These are phyloP conservation scores for Helicoverpa assulta DNA, from an alignment of 2,888 invertebrate species.

Conservation along the genomic window DNA sequence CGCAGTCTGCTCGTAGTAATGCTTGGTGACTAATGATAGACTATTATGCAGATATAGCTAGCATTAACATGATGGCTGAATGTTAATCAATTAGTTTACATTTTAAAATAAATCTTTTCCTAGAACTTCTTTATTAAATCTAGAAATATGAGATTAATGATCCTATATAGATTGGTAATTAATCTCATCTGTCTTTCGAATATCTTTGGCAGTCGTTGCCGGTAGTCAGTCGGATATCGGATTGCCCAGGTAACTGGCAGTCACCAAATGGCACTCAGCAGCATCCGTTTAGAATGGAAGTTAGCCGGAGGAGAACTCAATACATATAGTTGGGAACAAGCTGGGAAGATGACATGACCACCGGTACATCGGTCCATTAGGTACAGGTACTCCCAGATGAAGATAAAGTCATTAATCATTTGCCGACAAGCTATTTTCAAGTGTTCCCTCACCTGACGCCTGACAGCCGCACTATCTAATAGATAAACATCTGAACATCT, in stretches of 20 bases:
- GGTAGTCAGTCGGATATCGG: no score
- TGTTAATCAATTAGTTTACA: not conserved
- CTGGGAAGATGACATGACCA: no score
- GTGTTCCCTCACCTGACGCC: constrained; percentile 13
- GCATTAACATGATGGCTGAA: constrained; percentile 2
- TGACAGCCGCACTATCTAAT: constrained; percentile 25
- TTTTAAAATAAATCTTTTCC: not conserved
- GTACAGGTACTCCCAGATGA: constrained; percentile 25
- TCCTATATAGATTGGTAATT: no score
- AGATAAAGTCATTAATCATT: constrained; percentile 37
- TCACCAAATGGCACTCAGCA: no score
- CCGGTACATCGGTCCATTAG: no score
- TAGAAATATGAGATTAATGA: not conserved
- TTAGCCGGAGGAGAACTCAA: no score
- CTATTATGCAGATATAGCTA: constrained; percentile 17
- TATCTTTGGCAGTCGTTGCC: no score
- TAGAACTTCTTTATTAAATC: not conserved
- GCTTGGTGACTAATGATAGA: constrained; percentile 29
- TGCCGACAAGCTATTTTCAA: constrained; percentile 33
- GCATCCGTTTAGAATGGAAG: no score
- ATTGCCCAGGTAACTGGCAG: no score
- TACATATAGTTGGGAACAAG: no score
- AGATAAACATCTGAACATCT: constrained; percentile 36
- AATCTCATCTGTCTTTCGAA: no score
- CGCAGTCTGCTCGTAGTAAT: constrained; percentile 12